Evolutionary conservation across 2,113 vertebrate species (phyloP).

Genomic region (Toxostoma redivivum): DNA sequence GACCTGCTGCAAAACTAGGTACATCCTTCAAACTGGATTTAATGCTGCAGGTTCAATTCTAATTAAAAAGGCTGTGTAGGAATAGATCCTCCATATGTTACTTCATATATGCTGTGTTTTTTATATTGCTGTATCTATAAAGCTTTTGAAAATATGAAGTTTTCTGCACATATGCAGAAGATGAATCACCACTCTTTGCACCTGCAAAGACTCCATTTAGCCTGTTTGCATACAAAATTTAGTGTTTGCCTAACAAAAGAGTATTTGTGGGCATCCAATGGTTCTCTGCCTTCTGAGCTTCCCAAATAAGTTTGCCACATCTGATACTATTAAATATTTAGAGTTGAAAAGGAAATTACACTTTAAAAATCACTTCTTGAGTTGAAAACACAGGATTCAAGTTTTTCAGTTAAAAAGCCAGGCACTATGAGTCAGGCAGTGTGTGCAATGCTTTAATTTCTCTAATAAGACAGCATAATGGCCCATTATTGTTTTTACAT

Average conservation of each 20-base stretch:
- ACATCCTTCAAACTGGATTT: neutral
- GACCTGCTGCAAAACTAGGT: neutral
- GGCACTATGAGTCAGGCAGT: slow-evolving; percentile 59
- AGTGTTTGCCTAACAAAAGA: neutral
- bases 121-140: neutral
- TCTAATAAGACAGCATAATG: slow-evolving; percentile 77
- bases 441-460: slow-evolving; percentile 69
- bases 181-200: neutral
- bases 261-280: neutral
- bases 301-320: neutral
- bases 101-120: neutral
- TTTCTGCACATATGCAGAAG: neutral
- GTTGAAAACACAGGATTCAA: slow-evolving; percentile 53
- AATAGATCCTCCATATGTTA: neutral
- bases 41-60: neutral
- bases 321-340: slow-evolving; percentile 29
- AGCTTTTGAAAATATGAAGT: neutral
- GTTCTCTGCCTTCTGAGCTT: neutral
- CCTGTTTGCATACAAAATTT: neutral
- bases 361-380: slow-evolving; percentile 45
- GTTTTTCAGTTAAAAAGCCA: slow-evolving; percentile 58
- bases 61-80: neutral
- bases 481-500: slow-evolving; percentile 75
- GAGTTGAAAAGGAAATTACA: neutral
- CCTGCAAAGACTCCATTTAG: neutral